Evolutionary conservation across 2,888 invertebrate species (phyloP), one percentile per base, ranked within the genome.

Genomic region (Pollenia labialis): DNA sequence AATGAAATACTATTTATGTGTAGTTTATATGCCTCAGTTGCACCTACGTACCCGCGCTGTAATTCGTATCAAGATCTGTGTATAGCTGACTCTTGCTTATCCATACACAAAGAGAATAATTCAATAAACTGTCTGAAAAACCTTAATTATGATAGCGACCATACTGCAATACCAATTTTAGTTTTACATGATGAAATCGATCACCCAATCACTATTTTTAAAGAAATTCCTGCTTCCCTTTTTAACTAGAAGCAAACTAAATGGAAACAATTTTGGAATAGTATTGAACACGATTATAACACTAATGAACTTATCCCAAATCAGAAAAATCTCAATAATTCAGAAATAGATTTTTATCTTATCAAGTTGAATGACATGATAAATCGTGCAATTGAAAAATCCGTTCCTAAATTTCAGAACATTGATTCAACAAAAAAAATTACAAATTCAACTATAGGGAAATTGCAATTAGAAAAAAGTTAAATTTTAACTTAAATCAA

Each of bases 101-200:
- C 32, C 14, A 69, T 69, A 32, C n/a, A 42, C 8, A 23, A 11
- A 14, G 69, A 69, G 40, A 69, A 69, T 23, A 23, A 69, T 14
- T 4, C 69, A 8, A n/a, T 69, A 23, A 69, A 69, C 16, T 69
- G 69, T 11, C 12, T 72, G 2, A 72, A 46, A 58, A 72, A 46
- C 4, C 46, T 58, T 6, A 16, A 42, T 1, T 72, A 72, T 58
- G 72, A 58, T 42, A 72, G 58, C 46, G 58, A 72, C 12, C 72
- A 72, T 12, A 58, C 11, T 8, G 72, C 72, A 14, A 8, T 72
- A 18, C 56, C 58, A 72, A 58, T 72, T 7, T 1, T 58, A 6
- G 14, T 58, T 46, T 46, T 60, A 4, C 11, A 60, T 16, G 18
- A 56, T 23, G 72, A 8, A 58, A 0, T 18, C 10, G 23, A 46